Conservation (phyloP, 2,888 invertebrate species). For the Eubasilissa splendida region DNA sequence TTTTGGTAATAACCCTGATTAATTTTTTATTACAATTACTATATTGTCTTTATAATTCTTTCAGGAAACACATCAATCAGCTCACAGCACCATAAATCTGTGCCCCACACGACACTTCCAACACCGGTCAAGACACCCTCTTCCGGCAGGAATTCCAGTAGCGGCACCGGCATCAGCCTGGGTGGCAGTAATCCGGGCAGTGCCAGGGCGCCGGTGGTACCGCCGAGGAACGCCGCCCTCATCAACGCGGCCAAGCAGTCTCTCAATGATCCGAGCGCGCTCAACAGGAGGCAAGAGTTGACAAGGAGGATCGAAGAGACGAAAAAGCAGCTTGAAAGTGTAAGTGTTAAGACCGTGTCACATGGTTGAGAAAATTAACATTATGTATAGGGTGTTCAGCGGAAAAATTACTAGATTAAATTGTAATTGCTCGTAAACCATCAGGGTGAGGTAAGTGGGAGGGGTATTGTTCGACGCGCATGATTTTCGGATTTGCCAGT, state of each 20-base stretch:
- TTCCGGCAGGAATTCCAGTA: conserved; percentile 59
- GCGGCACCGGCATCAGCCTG: background rate
- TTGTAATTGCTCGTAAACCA: no score
- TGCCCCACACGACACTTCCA: conserved; percentile 48
- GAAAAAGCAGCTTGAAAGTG: conserved; percentile 88
- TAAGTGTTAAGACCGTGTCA: conserved; percentile 68
- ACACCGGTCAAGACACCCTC: background rate
- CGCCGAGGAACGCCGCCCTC: conserved; percentile 69
- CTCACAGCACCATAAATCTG: conserved; percentile 70
- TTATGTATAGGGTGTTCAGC: no score
- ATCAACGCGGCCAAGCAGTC: conserved; percentile 73
- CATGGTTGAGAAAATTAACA: no score
- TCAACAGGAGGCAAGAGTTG: conserved; percentile 82
- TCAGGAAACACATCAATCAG: conserved; percentile 76
- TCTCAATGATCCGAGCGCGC: conserved; percentile 76
- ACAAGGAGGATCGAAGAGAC: conserved; percentile 88
- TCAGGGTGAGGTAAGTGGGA: no score
- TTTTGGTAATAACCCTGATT: no score
- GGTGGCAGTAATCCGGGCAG: conserved; percentile 62
- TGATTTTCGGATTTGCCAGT: no score
- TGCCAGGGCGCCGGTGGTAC: conserved; percentile 64
- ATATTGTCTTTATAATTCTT: conserved; percentile 48
- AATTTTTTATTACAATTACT: no score
- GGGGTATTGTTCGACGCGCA: no score
- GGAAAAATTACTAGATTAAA: no score